These are phyloP conservation scores for Scleropages formosus DNA, from an alignment of 2,797 vertebrate species.

Conservation along the genomic window DNA sequence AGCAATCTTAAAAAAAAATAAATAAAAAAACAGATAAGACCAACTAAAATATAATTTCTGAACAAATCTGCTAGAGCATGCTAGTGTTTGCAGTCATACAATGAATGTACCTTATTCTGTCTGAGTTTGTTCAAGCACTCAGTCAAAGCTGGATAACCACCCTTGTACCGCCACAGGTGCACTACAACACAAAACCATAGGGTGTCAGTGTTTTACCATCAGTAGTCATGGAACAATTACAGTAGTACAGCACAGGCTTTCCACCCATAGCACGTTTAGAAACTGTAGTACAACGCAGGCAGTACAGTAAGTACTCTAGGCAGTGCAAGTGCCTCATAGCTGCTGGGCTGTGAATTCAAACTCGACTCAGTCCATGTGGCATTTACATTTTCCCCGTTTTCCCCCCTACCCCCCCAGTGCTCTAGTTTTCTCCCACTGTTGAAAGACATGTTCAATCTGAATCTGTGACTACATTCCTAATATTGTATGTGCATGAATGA, in stretches of 20 bases:
- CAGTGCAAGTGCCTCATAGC: no score
- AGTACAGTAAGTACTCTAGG: no score
- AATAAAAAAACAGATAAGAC: background rate
- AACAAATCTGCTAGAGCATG: background rate
- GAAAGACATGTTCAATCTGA: no score
- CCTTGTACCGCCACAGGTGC: conserved; percentile 91
- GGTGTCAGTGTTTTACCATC: conserved; percentile 55
- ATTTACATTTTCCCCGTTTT: background rate
- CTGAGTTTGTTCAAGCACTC: conserved; percentile 85
- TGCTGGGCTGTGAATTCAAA: background rate
- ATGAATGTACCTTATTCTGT: conserved; percentile 75
- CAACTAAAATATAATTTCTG: background rate
- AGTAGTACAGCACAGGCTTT: background rate
- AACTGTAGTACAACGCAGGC: no score
- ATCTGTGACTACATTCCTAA: no score
- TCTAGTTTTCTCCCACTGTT: no score
- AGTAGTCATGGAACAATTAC: background rate
- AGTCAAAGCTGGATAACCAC: conserved; percentile 87
- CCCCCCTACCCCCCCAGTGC: no score
- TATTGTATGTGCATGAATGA: no score
- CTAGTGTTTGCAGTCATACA: background rate
- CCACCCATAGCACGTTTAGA: no score
- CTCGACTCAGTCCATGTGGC: background rate
- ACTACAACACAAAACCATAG: conserved; percentile 69
- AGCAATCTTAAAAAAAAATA: background rate